Evolutionary conservation across 2,888 invertebrate genomes (phyloP).

Genomic region (Hecatera dysodea): DNA sequence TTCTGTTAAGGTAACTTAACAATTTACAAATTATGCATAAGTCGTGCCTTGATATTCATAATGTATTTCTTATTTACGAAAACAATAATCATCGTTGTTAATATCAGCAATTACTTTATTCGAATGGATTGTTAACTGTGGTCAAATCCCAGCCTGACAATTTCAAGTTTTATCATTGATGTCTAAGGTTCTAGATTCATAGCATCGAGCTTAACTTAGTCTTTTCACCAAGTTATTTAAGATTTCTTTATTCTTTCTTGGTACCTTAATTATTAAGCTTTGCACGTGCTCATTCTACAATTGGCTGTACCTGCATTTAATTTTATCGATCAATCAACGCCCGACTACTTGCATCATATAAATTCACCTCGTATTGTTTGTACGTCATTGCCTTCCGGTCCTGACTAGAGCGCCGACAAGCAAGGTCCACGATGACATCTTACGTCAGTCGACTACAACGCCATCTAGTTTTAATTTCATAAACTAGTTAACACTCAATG

Average conservation of each 20-base stretch:
- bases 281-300: constrained; percentile 59
- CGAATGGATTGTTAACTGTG: constrained; percentile 1
- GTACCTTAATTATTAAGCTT: constrained; percentile 50
- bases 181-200: constrained; percentile 38
- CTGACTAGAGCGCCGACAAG: constrained; percentile 63
- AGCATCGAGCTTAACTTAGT: constrained; percentile 4
- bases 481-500: constrained; percentile 20
- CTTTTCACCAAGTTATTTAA: constrained; percentile 11
- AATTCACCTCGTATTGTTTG: constrained; percentile 74
- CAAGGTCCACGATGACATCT: constrained; percentile 69
- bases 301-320: constrained; percentile 63
- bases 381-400: constrained; percentile 78
- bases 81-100: constrained; percentile 12
- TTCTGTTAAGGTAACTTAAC: background rate
- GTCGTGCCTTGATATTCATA: constrained; percentile 2
- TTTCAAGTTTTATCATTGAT: constrained; percentile 37
- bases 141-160: constrained; percentile 12
- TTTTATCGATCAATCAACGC: constrained; percentile 68
- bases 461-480: constrained; percentile 52
- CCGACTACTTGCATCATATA: constrained; percentile 71
- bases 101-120: constrained; percentile 14
- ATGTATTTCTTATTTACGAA: constrained; percentile 12
- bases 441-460: constrained; percentile 59
- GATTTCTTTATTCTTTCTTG: constrained; percentile 31
- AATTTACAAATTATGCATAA: background rate